phyloP scores from a whole-genome alignment of 1,140 invertebrate species.

The Thaumatotibia leucotreta region DNA sequence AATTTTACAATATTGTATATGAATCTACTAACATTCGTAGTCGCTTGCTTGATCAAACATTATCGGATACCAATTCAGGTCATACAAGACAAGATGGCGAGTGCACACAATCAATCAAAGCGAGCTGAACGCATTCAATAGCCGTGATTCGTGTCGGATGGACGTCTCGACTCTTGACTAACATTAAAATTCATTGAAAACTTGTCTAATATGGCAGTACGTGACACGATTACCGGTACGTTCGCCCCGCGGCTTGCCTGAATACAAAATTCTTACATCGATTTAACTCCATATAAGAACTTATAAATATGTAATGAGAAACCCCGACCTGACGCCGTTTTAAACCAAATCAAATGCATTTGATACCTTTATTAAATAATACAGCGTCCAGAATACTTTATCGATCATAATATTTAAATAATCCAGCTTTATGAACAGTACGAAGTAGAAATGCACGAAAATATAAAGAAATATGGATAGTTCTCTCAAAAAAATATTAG shows the following conservation, averaged over 20 bases:
- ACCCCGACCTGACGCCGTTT: conserved; percentile 10
- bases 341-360: conserved; percentile 6
- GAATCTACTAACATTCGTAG: neutral
- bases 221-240: conserved; percentile 35
- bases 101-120: conserved; percentile 35
- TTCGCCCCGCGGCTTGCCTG: conserved; percentile 22
- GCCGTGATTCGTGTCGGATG: conserved; percentile 15
- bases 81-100: conserved; percentile 4
- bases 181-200: conserved; percentile 62
- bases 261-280: conserved; percentile 41
- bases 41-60: neutral
- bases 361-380: conserved; percentile 27
- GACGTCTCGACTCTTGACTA: conserved; percentile 15
- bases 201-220: conserved; percentile 48
- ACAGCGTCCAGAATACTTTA: neutral
- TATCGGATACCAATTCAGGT: conserved; percentile 4
- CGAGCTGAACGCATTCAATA: conserved; percentile 25
- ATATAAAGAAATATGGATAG: neutral
- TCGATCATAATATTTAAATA: conserved; percentile 12
- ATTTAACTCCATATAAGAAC: conserved; percentile 32
- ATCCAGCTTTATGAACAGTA: neutral
- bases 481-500: too few species aligned
- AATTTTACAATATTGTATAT: neutral
- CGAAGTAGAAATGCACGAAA: neutral
- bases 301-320: conserved; percentile 36